Conservation (phyloP, 2,888 invertebrate genomes). For the Aleiodes testaceus region DNA sequence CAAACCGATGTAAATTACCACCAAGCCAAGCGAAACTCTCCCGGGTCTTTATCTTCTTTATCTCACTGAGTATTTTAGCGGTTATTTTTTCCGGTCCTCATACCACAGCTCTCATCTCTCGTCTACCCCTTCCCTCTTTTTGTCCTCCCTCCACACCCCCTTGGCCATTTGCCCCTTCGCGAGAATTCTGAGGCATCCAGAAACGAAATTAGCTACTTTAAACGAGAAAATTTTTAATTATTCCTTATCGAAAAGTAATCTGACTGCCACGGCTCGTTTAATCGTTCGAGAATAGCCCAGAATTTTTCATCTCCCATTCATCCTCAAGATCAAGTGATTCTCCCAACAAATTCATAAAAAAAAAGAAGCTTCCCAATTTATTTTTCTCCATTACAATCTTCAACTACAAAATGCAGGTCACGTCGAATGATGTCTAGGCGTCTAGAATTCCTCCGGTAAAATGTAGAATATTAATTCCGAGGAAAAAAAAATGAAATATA, state of each 20-base stretch:
- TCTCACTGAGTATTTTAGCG: conserved; percentile 70
- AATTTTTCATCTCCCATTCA: conserved; percentile 40
- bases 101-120: conserved; percentile 30
- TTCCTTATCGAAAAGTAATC: conserved; percentile 74
- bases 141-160: conserved; percentile 32
- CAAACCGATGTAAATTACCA: conserved; percentile 71
- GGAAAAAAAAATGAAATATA: neutral
- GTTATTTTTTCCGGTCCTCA: conserved; percentile 69
- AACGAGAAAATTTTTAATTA: conserved; percentile 74
- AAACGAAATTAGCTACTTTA: conserved; percentile 71
- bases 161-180: conserved; percentile 43
- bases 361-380: no score
- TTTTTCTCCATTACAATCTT: no score
- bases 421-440: conserved; percentile 25
- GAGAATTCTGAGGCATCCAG: conserved; percentile 47
- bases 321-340: conserved; percentile 35
- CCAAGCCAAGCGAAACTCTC: conserved; percentile 61
- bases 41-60: conserved; percentile 71
- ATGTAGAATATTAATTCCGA: neutral
- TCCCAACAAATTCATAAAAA: neutral
- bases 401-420: conserved; percentile 2
- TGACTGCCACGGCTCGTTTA: conserved; percentile 52
- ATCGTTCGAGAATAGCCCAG: conserved; percentile 33
- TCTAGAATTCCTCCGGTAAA: neutral
- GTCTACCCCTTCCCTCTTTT: neutral